phyloP scores from a whole-genome alignment of 2,797 vertebrate species.

The Pseudopleuronectes americanus region DNA sequence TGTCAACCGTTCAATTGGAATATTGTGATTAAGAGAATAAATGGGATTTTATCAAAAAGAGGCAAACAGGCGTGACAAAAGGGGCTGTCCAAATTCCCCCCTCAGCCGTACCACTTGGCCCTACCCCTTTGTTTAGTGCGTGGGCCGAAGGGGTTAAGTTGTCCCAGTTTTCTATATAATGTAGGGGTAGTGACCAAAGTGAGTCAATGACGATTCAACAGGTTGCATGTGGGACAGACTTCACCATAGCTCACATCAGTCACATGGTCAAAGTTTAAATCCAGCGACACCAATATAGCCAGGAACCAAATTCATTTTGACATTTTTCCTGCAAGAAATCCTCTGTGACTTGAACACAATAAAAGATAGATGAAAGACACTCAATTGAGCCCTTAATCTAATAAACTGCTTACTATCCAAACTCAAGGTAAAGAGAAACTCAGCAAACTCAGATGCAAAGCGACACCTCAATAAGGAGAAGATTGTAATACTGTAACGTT shows the following conservation, averaged over 20 bases:
- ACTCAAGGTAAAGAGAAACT: background rate
- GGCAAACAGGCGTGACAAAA: no score
- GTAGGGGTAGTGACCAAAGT: no score
- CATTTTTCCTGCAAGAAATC: background rate
- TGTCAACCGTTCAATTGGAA: no score
- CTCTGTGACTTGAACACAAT: background rate
- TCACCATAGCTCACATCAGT: background rate
- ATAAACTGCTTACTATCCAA: background rate
- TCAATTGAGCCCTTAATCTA: no score
- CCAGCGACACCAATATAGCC: background rate
- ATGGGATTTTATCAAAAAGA: no score
- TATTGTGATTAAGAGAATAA: no score
- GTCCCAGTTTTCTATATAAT: no score
- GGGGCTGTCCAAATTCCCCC: no score
- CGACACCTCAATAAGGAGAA: background rate
- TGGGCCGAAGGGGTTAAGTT: no score
- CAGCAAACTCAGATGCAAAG: background rate
- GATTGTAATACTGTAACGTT: background rate
- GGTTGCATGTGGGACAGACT: background rate
- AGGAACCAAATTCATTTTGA: constrained; percentile 3
- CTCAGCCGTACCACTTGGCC: no score
- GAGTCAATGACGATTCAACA: background rate
- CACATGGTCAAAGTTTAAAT: constrained; percentile 1
- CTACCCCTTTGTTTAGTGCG: no score
- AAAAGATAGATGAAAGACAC: no score